These are phyloP conservation scores for Cephalopachus bancanus DNA, from an alignment of 2,797 vertebrate species.

Conservation along the genomic window DNA sequence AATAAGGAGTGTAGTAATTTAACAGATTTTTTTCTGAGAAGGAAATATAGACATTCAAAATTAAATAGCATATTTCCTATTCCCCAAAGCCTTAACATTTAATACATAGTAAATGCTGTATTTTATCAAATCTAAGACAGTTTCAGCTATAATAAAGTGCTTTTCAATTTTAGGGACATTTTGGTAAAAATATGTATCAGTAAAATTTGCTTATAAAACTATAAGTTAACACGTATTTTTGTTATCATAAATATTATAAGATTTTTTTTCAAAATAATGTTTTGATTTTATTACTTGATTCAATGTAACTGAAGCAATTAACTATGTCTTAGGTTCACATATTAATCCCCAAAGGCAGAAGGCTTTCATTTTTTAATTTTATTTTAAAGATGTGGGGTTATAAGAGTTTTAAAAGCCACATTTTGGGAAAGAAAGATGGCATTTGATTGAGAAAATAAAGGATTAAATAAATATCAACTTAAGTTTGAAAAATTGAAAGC, in stretches of 20 bases:
- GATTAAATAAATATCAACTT: not conserved
- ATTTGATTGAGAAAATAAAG: not conserved
- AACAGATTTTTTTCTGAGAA: not conserved
- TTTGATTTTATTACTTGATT: slow-evolving; percentile 52
- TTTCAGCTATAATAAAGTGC: not conserved
- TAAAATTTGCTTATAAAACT: not conserved
- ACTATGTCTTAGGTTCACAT: not conserved
- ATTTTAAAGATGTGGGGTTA: too few relatives aligned
- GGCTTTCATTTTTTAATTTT: not conserved
- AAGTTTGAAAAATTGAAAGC: not conserved
- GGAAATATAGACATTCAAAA: not conserved
- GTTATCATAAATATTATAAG: not conserved
- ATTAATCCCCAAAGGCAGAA: slow-evolving; percentile 12
- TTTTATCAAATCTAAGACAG: not conserved
- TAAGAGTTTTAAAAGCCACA: not conserved
- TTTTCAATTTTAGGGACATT: not conserved
- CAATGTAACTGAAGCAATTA: not conserved
- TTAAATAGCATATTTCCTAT: not conserved
- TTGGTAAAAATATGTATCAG: not conserved
- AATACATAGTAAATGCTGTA: not conserved
- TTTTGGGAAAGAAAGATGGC: not conserved
- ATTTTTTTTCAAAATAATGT: not conserved
- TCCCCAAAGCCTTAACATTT: not conserved
- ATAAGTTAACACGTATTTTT: not conserved
- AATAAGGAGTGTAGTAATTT: not conserved